Evolutionary conservation across 2,113 vertebrate species (phyloP).

Genomic region (Rattus norvegicus): DNA sequence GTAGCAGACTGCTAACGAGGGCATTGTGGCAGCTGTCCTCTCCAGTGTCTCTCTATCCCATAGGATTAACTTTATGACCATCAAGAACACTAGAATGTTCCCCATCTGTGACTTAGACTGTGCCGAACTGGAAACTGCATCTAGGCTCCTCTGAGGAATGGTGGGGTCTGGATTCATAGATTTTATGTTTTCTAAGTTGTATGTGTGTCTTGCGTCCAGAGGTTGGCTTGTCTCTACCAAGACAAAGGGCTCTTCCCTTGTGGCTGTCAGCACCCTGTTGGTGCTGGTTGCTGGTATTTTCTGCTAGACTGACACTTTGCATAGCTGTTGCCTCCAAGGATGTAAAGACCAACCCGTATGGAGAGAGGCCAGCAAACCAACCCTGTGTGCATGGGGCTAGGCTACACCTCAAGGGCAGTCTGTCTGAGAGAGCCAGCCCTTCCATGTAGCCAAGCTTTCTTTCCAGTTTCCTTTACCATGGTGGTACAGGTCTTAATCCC

Average conservation of each 20-base stretch:
- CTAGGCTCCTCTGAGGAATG: neutral
- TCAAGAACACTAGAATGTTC: neutral
- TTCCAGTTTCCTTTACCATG: neutral
- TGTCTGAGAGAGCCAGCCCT: neutral
- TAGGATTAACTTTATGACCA: rapidly evolving
- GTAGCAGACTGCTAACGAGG: neutral
- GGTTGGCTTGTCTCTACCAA: neutral
- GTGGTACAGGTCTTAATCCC: neutral
- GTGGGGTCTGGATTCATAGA: neutral
- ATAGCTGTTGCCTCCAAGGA: neutral
- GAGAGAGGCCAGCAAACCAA: neutral
- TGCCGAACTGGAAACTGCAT: neutral
- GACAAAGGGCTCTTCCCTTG: neutral
- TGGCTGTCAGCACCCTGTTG: neutral
- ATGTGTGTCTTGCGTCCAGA: too few relatives aligned
- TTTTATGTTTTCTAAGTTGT: neutral
- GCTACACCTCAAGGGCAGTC: neutral
- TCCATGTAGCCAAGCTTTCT: neutral
- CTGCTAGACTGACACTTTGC: neutral
- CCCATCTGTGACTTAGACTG: neutral
- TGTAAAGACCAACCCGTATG: neutral
- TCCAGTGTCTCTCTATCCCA: rapidly evolving
- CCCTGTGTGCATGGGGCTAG: too few relatives aligned
- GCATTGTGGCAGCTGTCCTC: neutral
- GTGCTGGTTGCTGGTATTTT: neutral